These are phyloP conservation scores for Falco berigora DNA, from an alignment of 2,797 vertebrate species.

Conservation along the genomic window DNA sequence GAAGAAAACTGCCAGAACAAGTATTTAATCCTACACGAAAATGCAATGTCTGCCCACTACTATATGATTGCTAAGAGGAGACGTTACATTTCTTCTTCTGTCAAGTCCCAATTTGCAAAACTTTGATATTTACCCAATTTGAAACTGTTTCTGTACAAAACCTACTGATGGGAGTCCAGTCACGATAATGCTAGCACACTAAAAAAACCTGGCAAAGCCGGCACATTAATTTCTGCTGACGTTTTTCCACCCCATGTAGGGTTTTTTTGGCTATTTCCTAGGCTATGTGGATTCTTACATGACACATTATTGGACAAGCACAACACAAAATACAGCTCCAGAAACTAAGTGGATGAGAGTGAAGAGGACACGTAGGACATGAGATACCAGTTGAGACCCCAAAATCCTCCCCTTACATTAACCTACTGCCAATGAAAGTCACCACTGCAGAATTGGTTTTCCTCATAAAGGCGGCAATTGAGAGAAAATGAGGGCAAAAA, in stretches of 20 bases:
- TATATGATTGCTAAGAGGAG: neutral
- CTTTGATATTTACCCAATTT: neutral
- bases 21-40: constrained; percentile 17
- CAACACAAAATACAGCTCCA: neutral
- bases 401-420: neutral
- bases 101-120: neutral
- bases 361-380: neutral
- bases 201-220: neutral
- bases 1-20: constrained; percentile 21
- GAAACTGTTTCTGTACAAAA: neutral
- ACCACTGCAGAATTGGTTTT: neutral
- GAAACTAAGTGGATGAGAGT: neutral
- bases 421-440: neutral
- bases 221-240: neutral
- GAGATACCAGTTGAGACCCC: neutral
- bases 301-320: neutral
- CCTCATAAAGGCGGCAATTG: neutral
- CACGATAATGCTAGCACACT: neutral
- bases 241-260: neutral
- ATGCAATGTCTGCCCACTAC: constrained; percentile 1
- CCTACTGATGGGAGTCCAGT: neutral
- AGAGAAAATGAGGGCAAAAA: neutral
- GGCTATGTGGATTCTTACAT: neutral
- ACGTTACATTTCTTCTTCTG: neutral
- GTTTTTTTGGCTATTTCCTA: neutral